A percentile compares a stretch with the other conserved stretches of the same genome.
phyloP scores from a whole-genome alignment of 1,140 invertebrate species.

The Calycopis cecrops region DNA sequence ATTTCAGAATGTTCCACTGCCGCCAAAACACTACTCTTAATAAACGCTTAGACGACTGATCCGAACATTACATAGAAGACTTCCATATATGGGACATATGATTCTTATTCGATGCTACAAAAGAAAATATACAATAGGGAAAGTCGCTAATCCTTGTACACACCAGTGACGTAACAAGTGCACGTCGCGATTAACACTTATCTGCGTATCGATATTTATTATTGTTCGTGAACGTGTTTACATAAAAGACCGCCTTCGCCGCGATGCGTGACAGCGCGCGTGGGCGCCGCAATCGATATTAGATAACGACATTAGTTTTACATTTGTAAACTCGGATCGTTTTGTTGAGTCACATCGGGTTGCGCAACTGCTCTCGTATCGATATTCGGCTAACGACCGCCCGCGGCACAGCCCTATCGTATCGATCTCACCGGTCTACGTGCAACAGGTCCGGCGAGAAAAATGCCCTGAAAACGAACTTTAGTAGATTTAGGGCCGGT shows the following conservation, averaged over 20 bases:
- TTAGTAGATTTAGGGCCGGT: constrained; percentile 1
- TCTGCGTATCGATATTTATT: constrained; percentile 13
- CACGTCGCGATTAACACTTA: constrained; percentile 4
- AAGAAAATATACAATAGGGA: too few species aligned
- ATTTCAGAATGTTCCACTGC: too few species aligned
- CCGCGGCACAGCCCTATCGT: constrained; percentile 26
- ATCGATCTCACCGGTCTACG: constrained; percentile 27
- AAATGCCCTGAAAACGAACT: constrained; percentile 4
- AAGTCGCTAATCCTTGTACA: too few species aligned
- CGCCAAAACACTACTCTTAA: too few species aligned
- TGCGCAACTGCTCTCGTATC: constrained; percentile 34
- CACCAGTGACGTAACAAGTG: not conserved
- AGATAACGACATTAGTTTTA: constrained; percentile 53
- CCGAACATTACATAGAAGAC: too few species aligned
- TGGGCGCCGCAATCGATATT: constrained; percentile 55
- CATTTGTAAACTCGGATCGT: constrained; percentile 45
- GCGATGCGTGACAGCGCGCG: constrained; percentile 45
- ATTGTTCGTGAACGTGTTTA: constrained; percentile 25
- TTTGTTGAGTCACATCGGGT: constrained; percentile 38
- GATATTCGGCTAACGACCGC: constrained; percentile 38
- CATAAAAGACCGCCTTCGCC: constrained; percentile 27
- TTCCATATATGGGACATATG: too few species aligned
- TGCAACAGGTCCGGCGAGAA: constrained; percentile 22
- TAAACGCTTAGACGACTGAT: too few species aligned
- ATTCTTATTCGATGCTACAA: too few species aligned